Percentiles rank a stretch among this genome's conserved stretches.
These are phyloP conservation scores for Aix galericulata DNA, from an alignment of 2,113 vertebrate species.

Conservation along the genomic window DNA sequence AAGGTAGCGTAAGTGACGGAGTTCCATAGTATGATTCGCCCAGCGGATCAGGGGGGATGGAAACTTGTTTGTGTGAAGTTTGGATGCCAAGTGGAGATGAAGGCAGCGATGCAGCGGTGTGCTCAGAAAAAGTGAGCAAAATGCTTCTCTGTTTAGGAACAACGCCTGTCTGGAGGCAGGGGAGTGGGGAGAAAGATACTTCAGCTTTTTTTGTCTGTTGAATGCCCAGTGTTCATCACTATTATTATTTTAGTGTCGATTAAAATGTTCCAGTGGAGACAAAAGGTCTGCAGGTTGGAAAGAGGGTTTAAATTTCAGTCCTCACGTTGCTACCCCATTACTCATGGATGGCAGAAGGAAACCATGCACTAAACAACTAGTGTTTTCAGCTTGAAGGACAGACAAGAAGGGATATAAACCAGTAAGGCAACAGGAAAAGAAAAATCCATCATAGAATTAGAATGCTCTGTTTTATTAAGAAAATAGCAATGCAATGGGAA, in stretches of 20 bases:
- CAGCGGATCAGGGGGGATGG: neutral
- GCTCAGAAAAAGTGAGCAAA: neutral
- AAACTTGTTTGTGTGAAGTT: neutral
- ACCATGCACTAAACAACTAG: neutral
- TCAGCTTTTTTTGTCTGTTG: neutral
- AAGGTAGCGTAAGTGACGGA: neutral
- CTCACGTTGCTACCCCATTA: neutral
- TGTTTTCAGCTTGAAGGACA: neutral
- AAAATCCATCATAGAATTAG: neutral
- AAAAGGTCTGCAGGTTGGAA: neutral
- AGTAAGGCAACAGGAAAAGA: neutral
- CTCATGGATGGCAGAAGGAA: neutral
- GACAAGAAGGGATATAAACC: neutral
- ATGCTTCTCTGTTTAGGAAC: neutral
- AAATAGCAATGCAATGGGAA: neutral
- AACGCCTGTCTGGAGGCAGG: neutral
- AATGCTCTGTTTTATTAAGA: neutral
- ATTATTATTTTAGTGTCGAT: neutral
- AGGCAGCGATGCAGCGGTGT: neutral
- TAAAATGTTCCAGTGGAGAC: neutral
- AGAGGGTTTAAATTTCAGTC: neutral
- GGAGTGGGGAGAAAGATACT: neutral
- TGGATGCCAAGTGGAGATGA: accelerated
- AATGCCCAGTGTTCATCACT: neutral
- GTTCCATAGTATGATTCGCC: neutral